Evolutionary conservation across 2,113 vertebrate genomes (phyloP).

Genomic region (Andinoacara biseriatus): DNA sequence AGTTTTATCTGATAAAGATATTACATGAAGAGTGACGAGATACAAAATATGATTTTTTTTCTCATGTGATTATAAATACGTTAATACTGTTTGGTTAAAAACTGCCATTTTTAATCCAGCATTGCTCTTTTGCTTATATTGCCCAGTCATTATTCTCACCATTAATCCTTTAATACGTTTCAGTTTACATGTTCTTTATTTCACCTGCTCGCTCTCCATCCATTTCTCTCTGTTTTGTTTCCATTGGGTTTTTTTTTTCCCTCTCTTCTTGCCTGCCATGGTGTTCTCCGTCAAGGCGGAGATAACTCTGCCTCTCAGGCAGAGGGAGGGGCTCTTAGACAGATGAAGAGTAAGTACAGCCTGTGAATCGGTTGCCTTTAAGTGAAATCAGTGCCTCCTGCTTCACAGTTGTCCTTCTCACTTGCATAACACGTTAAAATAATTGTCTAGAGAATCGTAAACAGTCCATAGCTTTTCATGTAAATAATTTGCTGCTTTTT

Average conservation of each 20-base stretch:
- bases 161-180: background rate
- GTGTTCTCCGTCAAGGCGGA: conserved; percentile 64
- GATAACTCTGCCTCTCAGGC: conserved; percentile 67
- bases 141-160: background rate
- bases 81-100: background rate
- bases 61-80: background rate
- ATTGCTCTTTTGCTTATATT: conserved; percentile 1
- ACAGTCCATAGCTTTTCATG: background rate
- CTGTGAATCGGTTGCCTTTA: background rate
- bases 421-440: background rate
- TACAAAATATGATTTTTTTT: background rate
- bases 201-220: conserved; percentile 29
- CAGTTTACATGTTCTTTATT: conserved; percentile 30
- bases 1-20: background rate
- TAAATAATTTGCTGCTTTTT: background rate
- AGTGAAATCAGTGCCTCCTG: background rate
- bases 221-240: conserved; percentile 23
- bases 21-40: background rate
- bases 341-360: conserved; percentile 91
- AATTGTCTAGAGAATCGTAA: background rate
- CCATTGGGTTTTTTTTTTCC: background rate
- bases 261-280: conserved; percentile 22
- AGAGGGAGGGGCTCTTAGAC: conserved; percentile 81
- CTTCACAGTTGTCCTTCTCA: background rate
- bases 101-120: background rate